These are phyloP conservation scores for Stegastes partitus DNA, from an alignment of 2,113 vertebrate genomes.

Conservation along the genomic window DNA sequence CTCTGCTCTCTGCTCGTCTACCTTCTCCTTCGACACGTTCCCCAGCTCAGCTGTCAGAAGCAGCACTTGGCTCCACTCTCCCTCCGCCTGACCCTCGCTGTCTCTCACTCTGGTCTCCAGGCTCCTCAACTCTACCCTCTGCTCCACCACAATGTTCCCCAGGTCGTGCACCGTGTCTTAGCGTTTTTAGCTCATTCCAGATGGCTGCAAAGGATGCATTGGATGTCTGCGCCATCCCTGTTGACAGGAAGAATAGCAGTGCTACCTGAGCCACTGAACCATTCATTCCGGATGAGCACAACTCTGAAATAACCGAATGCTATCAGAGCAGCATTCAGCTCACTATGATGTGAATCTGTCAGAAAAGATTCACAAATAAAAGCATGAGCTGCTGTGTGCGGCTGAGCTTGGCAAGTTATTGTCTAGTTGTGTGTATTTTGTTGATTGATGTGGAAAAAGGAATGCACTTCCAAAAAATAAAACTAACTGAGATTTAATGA, in stretches of 20 bases:
- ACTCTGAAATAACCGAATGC: background rate
- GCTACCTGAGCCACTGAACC: background rate
- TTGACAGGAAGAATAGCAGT: constrained; percentile 3
- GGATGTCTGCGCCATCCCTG: background rate
- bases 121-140: constrained; percentile 12
- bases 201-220: background rate
- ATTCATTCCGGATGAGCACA: background rate
- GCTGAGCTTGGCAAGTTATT: too few relatives aligned
- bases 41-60: constrained; percentile 5
- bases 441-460: background rate
- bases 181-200: constrained; percentile 18
- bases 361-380: constrained; percentile 6
- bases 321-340: background rate
- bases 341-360: background rate
- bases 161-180: background rate
- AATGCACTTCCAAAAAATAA: too few relatives aligned
- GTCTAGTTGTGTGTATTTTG: background rate
- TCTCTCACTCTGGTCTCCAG: constrained; percentile 8
- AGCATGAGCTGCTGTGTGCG: background rate
- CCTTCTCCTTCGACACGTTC: background rate
- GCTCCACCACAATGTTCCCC: constrained; percentile 6
- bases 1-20: constrained; percentile 1
- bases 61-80: background rate
- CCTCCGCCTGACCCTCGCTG: background rate
- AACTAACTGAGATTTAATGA: too few relatives aligned